Evolutionary conservation across 1,140 invertebrate species (phyloP).

Genomic region (Euglossa dilemma): DNA sequence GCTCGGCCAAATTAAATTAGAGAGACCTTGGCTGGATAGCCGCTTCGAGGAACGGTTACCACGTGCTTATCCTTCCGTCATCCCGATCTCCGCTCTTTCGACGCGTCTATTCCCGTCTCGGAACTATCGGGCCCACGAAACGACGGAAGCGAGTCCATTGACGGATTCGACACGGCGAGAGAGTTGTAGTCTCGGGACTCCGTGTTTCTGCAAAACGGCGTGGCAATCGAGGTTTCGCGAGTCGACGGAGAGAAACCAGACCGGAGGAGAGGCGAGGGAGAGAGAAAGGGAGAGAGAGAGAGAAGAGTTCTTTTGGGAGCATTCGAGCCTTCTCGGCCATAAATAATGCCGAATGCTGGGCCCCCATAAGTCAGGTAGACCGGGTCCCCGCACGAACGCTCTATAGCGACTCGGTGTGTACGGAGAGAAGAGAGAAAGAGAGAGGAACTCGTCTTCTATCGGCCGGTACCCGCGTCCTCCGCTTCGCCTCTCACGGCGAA

Average conservation of each 20-base stretch:
- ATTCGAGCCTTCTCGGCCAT: conserved; percentile 71
- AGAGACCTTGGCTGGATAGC: not conserved
- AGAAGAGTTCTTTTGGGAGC: conserved; percentile 60
- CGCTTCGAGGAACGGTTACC: not conserved
- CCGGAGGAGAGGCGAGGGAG: conserved; percentile 6
- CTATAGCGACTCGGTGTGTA: conserved; percentile 33
- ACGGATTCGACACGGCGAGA: conserved; percentile 22
- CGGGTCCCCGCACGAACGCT: conserved; percentile 68
- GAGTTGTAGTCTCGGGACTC: not conserved
- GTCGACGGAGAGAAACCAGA: not conserved
- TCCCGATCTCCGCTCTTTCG: not conserved
- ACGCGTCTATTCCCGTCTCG: not conserved
- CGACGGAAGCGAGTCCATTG: conserved; percentile 22
- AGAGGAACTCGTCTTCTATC: conserved; percentile 1
- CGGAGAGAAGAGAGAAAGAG: conserved; percentile 15
- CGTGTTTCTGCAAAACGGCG: conserved; percentile 19
- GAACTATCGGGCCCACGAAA: not conserved
- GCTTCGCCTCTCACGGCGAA: conserved; percentile 11
- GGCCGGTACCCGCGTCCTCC: not conserved
- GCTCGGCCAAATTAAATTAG: not conserved
- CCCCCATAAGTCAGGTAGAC: conserved; percentile 81
- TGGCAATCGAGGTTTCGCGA: conserved; percentile 32
- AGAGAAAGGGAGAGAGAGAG: conserved; percentile 20
- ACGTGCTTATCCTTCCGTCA: not conserved
- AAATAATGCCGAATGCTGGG: conserved; percentile 80